Evolutionary conservation across 2,113 vertebrate species (phyloP).

Genomic region (Protobothrops mucrosquamatus): DNA sequence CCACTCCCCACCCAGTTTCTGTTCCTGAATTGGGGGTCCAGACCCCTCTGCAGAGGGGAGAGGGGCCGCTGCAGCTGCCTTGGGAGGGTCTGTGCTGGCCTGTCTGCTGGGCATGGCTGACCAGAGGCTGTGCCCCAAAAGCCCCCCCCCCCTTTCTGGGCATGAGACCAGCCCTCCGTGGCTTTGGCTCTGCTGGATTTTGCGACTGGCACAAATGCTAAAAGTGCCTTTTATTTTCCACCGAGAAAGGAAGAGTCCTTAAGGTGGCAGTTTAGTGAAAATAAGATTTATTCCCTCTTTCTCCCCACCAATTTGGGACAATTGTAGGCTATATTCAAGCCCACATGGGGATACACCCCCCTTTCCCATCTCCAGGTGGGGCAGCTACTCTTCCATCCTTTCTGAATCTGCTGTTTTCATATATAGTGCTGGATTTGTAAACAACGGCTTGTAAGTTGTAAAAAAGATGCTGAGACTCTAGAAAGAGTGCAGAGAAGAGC

Average conservation of each 20-base stretch:
- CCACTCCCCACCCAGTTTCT: not conserved
- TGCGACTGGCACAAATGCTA: not conserved
- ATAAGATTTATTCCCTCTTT: not conserved
- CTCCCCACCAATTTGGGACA: not conserved
- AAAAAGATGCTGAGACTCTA: too few relatives aligned
- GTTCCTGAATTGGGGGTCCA: not conserved
- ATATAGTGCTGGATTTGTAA: not conserved
- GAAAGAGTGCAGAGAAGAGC: too few relatives aligned
- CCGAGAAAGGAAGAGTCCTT: not conserved
- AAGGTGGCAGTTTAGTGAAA: not conserved
- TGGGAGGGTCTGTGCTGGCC: not conserved
- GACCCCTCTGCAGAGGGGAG: not conserved
- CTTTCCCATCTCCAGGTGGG: not conserved
- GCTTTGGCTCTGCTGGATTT: not conserved
- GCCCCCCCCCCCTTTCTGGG: not conserved
- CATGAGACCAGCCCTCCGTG: not conserved
- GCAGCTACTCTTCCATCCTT: not conserved
- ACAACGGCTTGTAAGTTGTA: not conserved
- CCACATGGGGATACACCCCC: not conserved
- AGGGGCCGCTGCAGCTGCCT: not conserved
- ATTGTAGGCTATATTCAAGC: not conserved
- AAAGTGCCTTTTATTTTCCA: not conserved
- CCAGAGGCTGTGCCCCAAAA: not conserved
- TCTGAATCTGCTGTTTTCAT: not conserved
- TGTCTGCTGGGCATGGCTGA: not conserved